phyloP scores from a whole-genome alignment of 2,888 invertebrate species.

The Meiosimyza platycephala region DNA sequence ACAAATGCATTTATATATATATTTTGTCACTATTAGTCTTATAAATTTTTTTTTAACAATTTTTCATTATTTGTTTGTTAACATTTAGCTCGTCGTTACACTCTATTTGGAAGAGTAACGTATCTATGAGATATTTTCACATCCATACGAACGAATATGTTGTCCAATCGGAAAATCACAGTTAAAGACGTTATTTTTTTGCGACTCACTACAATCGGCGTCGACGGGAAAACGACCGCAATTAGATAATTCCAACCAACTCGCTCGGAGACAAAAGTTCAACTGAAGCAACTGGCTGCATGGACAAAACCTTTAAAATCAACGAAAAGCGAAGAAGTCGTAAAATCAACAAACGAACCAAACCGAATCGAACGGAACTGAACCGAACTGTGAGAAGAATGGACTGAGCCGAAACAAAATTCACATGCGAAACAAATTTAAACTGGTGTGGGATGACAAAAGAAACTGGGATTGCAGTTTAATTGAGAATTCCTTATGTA shows the following conservation, averaged over 20 bases:
- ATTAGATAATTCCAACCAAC: slow-evolving; percentile 44
- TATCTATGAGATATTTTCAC: no score
- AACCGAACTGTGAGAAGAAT: background rate
- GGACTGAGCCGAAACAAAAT: background rate
- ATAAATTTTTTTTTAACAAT: no score
- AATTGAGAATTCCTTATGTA: no score
- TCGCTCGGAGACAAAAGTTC: slow-evolving; percentile 49
- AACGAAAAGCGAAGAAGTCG: slow-evolving; percentile 31
- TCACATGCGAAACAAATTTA: no score
- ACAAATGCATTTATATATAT: no score
- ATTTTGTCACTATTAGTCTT: no score
- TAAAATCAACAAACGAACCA: slow-evolving; percentile 24
- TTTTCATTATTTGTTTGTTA: background rate
- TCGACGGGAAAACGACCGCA: background rate
- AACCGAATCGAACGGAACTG: slow-evolving; percentile 16
- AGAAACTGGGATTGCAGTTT: no score
- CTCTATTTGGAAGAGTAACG: no score
- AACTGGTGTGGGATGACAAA: no score
- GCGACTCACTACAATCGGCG: background rate
- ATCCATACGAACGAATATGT: background rate
- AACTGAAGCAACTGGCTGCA: slow-evolving; percentile 56
- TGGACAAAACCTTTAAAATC: slow-evolving; percentile 52
- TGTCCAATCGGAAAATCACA: background rate
- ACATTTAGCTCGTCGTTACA: no score
- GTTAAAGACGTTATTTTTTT: background rate